Evolutionary conservation across 2,888 invertebrate species (phyloP), one percentile per base, ranked within the genome.

Genomic region (Cyclophora albipunctata): DNA sequence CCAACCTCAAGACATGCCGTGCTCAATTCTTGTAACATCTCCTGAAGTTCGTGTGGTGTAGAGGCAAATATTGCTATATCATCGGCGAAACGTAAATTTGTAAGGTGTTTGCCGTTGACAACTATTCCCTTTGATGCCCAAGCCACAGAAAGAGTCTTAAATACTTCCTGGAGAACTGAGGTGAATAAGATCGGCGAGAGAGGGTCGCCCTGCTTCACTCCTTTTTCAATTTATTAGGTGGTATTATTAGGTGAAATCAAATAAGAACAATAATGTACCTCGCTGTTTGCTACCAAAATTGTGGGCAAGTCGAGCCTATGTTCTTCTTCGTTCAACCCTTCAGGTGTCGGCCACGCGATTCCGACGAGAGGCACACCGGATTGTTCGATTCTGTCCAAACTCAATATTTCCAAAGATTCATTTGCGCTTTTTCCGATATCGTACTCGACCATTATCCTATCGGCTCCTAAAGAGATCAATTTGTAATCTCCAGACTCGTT

Each of bases 331-430:
- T 81, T 61, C 4, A 82, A 34, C 3, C 65, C 54, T 3, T 59
- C 55, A 0, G 80, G 73, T 3, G 69, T 61, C 0, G 83, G 82
- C 86, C 86, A 88, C 42, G 67, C 64, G 3, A 84, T 78, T 0
- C 68, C 90, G 42, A 84, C 78, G 34, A 90, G 70, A 0, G 94
- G 94, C 3, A 90, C 64, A 0, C 91, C 92, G 34, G 86, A 82
- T 72, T 92, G 92, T 52, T 94, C 94, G 42, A 94, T 86, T 47
- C 91, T 76, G 53, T 91, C 90, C 50, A 90, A 69, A 43, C 89
- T 87, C n/a, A 67, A 50, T 7, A 90, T 66, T 57, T 78, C 77
- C 44, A 91, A 66, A 46, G 69, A 73, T 53, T 84, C 86, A 0
- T 78, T 68, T 3, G 66, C 79, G 77, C 90, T 90, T 34, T 68